A percentile compares a stretch with the other conserved stretches of the same genome.
Conservation (phyloP, 1,140 invertebrate genomes). For the Teleogryllus occipitalis region DNA sequence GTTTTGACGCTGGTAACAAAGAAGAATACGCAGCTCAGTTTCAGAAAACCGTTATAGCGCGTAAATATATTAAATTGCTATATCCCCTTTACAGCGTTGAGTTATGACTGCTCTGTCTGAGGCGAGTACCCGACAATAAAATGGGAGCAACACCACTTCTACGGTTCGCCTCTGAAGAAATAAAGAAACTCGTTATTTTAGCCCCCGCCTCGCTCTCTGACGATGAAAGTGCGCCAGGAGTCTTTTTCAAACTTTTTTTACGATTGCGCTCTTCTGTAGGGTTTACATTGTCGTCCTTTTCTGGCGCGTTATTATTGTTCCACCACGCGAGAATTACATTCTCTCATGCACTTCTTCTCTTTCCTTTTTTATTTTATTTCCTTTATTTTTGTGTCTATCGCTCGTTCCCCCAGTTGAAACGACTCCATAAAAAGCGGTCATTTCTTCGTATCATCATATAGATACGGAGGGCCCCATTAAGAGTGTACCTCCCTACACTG, state of each 20-base stretch:
- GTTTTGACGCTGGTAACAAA: too few relatives aligned
- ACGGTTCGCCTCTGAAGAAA: neutral
- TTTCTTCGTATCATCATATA: conserved; percentile 5
- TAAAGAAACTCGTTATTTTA: neutral
- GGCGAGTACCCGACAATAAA: neutral
- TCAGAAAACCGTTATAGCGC: too few relatives aligned
- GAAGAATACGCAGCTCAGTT: too few relatives aligned
- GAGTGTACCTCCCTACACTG: neutral
- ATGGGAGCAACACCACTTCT: neutral
- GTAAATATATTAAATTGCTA: neutral
- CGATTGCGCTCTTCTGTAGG: neutral
- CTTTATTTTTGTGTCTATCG: conserved; percentile 5
- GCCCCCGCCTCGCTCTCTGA: neutral
- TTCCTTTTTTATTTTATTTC: conserved; percentile 3
- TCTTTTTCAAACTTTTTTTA: conserved; percentile 6
- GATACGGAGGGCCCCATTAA: neutral
- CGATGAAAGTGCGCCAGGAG: neutral
- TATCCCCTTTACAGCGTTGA: neutral
- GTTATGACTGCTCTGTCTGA: neutral
- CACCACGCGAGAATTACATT: conserved; percentile 1
- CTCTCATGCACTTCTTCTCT: neutral
- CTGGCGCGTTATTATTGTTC: conserved; percentile 3
- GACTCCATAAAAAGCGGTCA: conserved; percentile 3
- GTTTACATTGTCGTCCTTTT: neutral
- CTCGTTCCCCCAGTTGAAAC: conserved; percentile 3